These are phyloP conservation scores for Melanostigma gelatinosum DNA, from an alignment of 2,113 vertebrate species.

Conservation along the genomic window DNA sequence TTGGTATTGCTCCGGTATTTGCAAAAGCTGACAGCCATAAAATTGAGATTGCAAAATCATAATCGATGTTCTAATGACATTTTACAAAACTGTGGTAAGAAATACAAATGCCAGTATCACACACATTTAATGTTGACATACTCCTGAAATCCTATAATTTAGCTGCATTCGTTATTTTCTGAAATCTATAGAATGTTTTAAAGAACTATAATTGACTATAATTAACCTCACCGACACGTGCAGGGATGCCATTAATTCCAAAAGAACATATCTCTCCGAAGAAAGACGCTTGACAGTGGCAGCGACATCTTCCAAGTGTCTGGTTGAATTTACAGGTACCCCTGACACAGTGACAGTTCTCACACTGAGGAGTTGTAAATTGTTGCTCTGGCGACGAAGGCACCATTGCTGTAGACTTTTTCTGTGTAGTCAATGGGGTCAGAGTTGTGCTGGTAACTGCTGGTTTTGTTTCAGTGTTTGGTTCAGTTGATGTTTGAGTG, in stretches of 20 bases:
- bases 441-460: not conserved
- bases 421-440: not conserved
- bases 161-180: not conserved
- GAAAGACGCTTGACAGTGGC: constrained; percentile 28
- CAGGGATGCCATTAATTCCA: constrained; percentile 24
- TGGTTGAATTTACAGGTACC: constrained; percentile 54
- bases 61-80: not conserved
- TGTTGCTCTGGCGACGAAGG: not conserved
- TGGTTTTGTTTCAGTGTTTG: not conserved
- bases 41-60: not conserved
- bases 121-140: not conserved
- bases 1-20: constrained; percentile 59
- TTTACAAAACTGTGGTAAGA: too few relatives aligned
- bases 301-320: constrained; percentile 52
- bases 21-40: not conserved
- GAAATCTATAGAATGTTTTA: not conserved
- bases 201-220: not conserved
- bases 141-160: accelerated
- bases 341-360: constrained; percentile 54
- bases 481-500: not conserved
- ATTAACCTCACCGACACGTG: constrained; percentile 60
- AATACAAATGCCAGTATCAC: not conserved
- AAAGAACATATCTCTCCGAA: constrained; percentile 62
- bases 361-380: constrained; percentile 36
- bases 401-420: not conserved